A percentile compares a stretch with the other conserved stretches of the same genome.
These are phyloP conservation scores for Cynopterus sphinx DNA, from an alignment of 2,797 vertebrate species.

Conservation along the genomic window DNA sequence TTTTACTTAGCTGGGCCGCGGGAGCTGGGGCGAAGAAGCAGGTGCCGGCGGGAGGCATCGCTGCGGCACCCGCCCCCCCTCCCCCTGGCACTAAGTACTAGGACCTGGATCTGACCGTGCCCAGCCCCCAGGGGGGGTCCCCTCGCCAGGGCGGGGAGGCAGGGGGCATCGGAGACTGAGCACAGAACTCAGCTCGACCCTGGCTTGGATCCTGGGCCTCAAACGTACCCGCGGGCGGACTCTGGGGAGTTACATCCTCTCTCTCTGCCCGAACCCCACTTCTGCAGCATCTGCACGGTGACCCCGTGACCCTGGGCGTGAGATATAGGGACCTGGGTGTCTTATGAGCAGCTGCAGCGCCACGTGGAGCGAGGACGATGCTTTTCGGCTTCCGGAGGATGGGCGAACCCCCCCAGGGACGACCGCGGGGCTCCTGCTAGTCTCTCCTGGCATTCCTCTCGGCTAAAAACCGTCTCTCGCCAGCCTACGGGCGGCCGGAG, in stretches of 20 bases:
- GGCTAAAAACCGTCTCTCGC: background rate
- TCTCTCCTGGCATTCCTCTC: background rate
- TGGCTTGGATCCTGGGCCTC: background rate
- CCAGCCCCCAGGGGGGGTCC: background rate
- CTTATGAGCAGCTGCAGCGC: background rate
- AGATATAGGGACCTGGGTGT: background rate
- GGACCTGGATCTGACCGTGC: background rate
- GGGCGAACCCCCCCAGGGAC: background rate
- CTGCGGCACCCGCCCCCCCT: background rate
- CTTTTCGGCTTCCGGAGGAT: background rate
- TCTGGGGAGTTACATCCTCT: background rate
- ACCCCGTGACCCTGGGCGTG: background rate
- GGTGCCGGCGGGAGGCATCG: too few species aligned
- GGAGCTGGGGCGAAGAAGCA: background rate
- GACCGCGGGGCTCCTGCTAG: background rate
- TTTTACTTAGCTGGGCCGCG: background rate
- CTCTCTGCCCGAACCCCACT: background rate
- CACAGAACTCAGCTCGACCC: background rate
- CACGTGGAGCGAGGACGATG: rapidly evolving
- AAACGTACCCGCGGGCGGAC: background rate
- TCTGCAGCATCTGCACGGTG: background rate
- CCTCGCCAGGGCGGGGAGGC: too few species aligned
- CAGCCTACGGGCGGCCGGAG: background rate
- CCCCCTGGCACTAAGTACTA: background rate
- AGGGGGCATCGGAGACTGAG: background rate